Evolutionary conservation across 2,113 vertebrate species (phyloP).

Genomic region (Triplophysa tibetana): DNA sequence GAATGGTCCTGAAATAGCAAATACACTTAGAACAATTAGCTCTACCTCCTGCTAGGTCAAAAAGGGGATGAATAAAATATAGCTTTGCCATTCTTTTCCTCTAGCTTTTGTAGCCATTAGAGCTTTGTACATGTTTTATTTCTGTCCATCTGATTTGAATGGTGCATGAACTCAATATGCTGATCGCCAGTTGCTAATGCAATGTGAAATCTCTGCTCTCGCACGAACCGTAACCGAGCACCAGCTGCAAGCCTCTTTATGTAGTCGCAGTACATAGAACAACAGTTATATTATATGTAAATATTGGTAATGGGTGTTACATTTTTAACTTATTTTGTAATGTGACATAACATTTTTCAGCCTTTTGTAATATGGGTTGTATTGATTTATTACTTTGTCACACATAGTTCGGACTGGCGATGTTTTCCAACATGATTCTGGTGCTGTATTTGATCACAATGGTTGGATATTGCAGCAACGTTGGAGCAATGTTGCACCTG

Average conservation of each 20-base stretch:
- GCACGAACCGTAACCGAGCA: conserved; percentile 13
- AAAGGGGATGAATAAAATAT: conserved; percentile 24
- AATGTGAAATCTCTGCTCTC: conserved; percentile 5
- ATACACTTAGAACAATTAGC: conserved; percentile 39
- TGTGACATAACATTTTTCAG: neutral
- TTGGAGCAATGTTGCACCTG: neutral
- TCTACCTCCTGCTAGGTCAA: conserved; percentile 24
- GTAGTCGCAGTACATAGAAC: conserved; percentile 5
- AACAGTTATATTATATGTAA: conserved; percentile 6
- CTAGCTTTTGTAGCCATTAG: conserved; percentile 7
- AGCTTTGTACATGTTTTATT: conserved; percentile 6
- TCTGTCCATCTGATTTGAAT: conserved; percentile 15
- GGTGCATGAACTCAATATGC: conserved; percentile 10
- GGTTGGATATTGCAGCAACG: neutral
- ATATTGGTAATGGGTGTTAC: neutral
- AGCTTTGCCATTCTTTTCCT: conserved; percentile 28
- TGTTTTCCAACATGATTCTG: neutral
- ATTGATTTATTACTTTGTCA: neutral
- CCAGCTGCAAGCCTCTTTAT: neutral
- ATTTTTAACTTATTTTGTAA: neutral
- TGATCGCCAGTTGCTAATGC: conserved; percentile 6
- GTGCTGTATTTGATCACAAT: neutral
- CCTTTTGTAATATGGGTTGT: neutral
- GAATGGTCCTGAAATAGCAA: conserved; percentile 27
- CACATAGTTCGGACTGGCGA: neutral